phyloP scores from a whole-genome alignment of 2,797 vertebrate species.

The Nasua narica region DNA sequence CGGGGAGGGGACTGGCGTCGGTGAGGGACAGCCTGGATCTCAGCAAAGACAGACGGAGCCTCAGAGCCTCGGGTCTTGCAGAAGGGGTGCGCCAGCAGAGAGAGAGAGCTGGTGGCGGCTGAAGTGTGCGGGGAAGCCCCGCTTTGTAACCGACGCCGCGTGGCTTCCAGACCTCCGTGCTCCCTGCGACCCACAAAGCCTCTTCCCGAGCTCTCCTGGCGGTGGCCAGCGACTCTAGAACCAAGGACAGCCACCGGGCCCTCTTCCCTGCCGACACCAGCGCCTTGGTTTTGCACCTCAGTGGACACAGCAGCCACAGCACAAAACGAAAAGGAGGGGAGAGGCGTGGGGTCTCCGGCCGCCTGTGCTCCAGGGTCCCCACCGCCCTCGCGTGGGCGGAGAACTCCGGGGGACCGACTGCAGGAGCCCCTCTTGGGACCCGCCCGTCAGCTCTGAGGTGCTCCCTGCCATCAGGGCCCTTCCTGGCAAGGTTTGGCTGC shows the following conservation, averaged over 20 bases:
- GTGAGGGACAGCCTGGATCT: not conserved
- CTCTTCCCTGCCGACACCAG: slow-evolving; percentile 80
- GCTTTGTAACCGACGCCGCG: not conserved
- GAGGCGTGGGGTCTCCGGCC: slow-evolving; percentile 50
- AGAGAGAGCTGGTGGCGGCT: slow-evolving; percentile 82
- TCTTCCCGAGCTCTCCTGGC: not conserved
- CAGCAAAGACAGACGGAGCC: not conserved
- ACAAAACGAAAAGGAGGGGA: not conserved
- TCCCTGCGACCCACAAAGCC: slow-evolving; percentile 47
- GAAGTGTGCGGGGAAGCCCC: slow-evolving; percentile 78
- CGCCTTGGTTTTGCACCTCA: not conserved
- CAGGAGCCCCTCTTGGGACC: slow-evolving; percentile 67
- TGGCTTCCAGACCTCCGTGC: slow-evolving; percentile 62
- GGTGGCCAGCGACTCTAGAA: slow-evolving; percentile 58
- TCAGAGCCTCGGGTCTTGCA: slow-evolving; percentile 61
- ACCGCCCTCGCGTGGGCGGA: slow-evolving; percentile 64
- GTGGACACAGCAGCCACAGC: slow-evolving; percentile 40
- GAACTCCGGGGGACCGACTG: slow-evolving; percentile 83
- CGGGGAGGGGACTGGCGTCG: not conserved
- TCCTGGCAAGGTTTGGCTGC: slow-evolving; percentile 81
- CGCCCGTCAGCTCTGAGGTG: slow-evolving; percentile 63
- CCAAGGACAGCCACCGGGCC: slow-evolving; percentile 79
- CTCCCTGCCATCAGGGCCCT: slow-evolving; percentile 76
- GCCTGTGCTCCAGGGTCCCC: slow-evolving; percentile 61
- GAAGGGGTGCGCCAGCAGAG: slow-evolving; percentile 82